These are phyloP conservation scores for Pogonomyrmex californicus DNA, from an alignment of 1,140 invertebrate genomes.

Conservation along the genomic window DNA sequence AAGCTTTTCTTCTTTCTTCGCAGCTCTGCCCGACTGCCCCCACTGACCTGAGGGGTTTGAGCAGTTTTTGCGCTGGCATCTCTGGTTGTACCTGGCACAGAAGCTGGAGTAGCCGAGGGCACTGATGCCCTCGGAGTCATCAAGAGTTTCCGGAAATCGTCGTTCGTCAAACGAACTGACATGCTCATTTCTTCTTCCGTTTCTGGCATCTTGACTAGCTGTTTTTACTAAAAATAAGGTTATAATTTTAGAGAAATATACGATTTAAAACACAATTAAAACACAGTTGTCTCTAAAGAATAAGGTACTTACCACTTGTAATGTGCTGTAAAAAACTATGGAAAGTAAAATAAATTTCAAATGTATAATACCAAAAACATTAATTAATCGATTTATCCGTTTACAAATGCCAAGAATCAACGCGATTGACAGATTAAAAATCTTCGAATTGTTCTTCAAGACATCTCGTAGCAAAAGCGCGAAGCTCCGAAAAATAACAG, in stretches of 20 bases:
- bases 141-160: constrained; percentile 97
- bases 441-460: neutral
- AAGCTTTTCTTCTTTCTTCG: constrained; percentile 95
- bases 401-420: neutral
- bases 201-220: constrained; percentile 85
- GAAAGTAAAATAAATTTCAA: neutral
- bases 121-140: constrained; percentile 96
- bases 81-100: constrained; percentile 86
- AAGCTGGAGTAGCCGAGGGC: constrained; percentile 86
- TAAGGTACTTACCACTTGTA: neutral
- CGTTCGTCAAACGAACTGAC: constrained; percentile 95
- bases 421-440: neutral
- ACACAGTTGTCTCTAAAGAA: neutral
- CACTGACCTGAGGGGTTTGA: constrained; percentile 83
- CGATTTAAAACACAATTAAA: neutral
- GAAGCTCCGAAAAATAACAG: neutral
- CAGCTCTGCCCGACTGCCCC: constrained; percentile 90
- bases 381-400: neutral
- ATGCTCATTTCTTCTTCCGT: constrained; percentile 87
- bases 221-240: neutral
- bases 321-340: neutral
- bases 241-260: neutral
- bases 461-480: neutral
- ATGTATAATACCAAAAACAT: neutral
- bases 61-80: constrained; percentile 89